A percentile compares a stretch with the other conserved stretches of the same genome.
These are phyloP conservation scores for Paedocypris sp. DNA, from an alignment of 2,113 vertebrate genomes.

Conservation along the genomic window DNA sequence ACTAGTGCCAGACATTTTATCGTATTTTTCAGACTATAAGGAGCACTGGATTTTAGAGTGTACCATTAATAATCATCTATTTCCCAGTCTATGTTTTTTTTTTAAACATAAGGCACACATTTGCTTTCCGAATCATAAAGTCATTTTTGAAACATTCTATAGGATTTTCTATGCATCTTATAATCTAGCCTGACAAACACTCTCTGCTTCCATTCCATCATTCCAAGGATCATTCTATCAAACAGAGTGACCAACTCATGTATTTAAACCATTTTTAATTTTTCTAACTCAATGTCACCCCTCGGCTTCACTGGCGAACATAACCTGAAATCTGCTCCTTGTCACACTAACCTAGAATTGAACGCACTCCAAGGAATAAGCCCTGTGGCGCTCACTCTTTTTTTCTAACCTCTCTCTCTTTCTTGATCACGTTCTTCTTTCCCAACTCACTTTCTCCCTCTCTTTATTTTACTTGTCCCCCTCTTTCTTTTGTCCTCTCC, in stretches of 20 bases:
- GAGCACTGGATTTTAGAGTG: too few relatives aligned
- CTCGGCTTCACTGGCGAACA: not conserved
- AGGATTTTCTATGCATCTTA: too few relatives aligned
- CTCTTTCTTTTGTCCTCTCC: not conserved
- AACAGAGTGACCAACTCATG: not conserved
- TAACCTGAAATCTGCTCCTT: slow-evolving; percentile 5
- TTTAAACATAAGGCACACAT: too few relatives aligned
- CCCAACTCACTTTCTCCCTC: not conserved
- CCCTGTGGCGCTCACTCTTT: not conserved
- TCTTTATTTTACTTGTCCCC: not conserved
- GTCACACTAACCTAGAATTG: slow-evolving; percentile 25
- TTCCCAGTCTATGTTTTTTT: too few relatives aligned
- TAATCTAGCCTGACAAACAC: too few relatives aligned
- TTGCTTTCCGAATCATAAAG: too few relatives aligned
- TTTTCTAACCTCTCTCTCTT: not conserved
- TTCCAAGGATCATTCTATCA: too few relatives aligned
- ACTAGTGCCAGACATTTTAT: too few relatives aligned
- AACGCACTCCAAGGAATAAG: slow-evolving; percentile 9
- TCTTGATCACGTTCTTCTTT: not conserved
- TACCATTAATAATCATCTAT: too few relatives aligned
- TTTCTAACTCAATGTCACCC: not conserved
- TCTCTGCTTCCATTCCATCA: too few relatives aligned
- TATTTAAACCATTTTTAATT: not conserved
- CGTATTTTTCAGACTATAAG: too few relatives aligned
- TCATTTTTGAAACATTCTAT: too few relatives aligned